Percentiles rank a stretch among this genome's conserved stretches.
Evolutionary conservation across 2,888 invertebrate species (phyloP).

Genomic region (Diarsia dahlii): DNA sequence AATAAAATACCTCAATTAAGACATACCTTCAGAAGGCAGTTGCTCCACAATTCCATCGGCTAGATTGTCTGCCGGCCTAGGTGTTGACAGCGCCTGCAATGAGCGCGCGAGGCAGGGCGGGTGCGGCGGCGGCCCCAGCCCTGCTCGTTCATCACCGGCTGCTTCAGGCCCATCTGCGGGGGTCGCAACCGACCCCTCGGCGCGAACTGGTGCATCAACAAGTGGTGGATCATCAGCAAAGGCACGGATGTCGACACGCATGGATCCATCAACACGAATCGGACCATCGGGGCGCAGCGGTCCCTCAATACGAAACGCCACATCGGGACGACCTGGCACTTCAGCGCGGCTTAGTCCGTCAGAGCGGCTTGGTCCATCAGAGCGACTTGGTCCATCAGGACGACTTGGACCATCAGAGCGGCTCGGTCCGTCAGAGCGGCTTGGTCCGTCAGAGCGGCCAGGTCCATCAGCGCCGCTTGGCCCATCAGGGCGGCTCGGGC

Average conservation of each 20-base stretch:
- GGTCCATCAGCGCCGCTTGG: slow-evolving; percentile 4
- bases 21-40: slow-evolving; percentile 93
- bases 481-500: slow-evolving; percentile 29
- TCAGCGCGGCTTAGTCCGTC: slow-evolving; percentile 24
- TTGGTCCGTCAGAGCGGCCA: slow-evolving; percentile 25
- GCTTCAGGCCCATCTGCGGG: background rate
- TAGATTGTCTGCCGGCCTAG: slow-evolving; percentile 90
- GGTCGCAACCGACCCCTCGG: background rate
- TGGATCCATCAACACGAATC: slow-evolving; percentile 63
- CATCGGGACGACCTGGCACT: background rate
- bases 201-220: slow-evolving; percentile 5
- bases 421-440: slow-evolving; percentile 17
- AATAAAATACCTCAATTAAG: background rate
- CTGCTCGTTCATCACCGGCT: slow-evolving; percentile 68
- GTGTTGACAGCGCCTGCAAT: slow-evolving; percentile 91
- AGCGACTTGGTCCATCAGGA: background rate
- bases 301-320: slow-evolving; percentile 21
- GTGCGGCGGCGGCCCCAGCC: slow-evolving; percentile 82
- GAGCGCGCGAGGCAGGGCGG: slow-evolving; percentile 91
- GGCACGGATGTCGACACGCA: slow-evolving; percentile 40
- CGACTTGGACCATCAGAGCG: slow-evolving; percentile 18
- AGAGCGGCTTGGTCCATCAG: background rate
- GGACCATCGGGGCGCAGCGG: slow-evolving; percentile 37
- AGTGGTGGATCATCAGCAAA: slow-evolving; percentile 32
- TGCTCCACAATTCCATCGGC: slow-evolving; percentile 93